Base-by-base conservation (phyloP, 2,888 invertebrate species). In the Brachylomia viminalis region DNA sequence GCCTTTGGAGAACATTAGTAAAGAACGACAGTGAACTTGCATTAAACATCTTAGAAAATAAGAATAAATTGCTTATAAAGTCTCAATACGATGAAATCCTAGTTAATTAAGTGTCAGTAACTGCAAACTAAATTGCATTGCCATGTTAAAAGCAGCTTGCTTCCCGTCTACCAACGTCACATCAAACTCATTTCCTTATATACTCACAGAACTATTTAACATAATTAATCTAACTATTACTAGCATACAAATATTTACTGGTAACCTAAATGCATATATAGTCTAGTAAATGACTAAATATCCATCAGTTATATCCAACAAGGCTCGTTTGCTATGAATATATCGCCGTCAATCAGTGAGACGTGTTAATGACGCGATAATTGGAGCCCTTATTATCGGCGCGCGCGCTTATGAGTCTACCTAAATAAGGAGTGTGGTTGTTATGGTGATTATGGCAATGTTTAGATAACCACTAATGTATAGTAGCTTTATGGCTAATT, bases 331-430 rank as follows among this genome's bases (percentile, higher is more conserved):
- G 23, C 65, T 77, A 68, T 79, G 79, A 77, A 74, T 73, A 79
- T 75, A 71, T 83, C 69, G 73, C 59, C 71, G 79, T 84, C 84
- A 80, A 85, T 84, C 86, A 75, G 30, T 17, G n/a, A 54, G 77
- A 83, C 79, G 83, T 83, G 87, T 49, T 75, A 85, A 88, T 81
- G 72, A 83, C 74, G 42, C 58, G 83, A 75, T 88, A 87, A 86
- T 82, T 86, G 79, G 62, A 59, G 23, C 62, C 64, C 76, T 59
- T 75, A 78, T 80, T 77, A 79, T 65, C 38, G 62, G 75, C 79
- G 77, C 72, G 66, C 71, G 77, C 75, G 82, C 76, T 64, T 72
- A 77, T 83, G 74, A 62, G n/a, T 59, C 54, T 56, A 13, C 27
- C 82, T 49, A 75, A 72, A 79, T 79, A 79, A 47, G 83, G 80